A percentile compares a stretch with the other conserved stretches of the same genome.
These are phyloP conservation scores for Alsophila aescularia DNA, from an alignment of 2,888 invertebrate species.

Conservation along the genomic window DNA sequence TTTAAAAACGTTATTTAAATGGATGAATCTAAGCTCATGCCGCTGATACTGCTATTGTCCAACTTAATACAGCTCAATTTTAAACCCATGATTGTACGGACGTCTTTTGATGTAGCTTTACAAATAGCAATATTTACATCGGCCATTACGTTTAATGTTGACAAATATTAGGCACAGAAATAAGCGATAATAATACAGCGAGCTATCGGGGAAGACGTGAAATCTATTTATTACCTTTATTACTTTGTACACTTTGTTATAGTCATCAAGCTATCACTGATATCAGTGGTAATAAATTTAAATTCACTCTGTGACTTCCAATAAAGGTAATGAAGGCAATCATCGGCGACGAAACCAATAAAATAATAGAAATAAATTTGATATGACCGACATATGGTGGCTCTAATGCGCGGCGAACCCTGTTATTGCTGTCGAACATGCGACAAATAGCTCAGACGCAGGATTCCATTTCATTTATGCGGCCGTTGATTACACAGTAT, in stretches of 20 bases:
- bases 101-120: constrained; percentile 50
- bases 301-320: constrained; percentile 81
- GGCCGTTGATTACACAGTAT: constrained; percentile 81
- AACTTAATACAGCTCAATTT: constrained; percentile 70
- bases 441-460: constrained; percentile 78
- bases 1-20: constrained; percentile 85
- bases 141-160: constrained; percentile 28
- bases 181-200: constrained; percentile 43
- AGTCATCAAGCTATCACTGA: constrained; percentile 77
- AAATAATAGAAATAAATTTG: constrained; percentile 85
- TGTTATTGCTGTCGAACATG: constrained; percentile 84
- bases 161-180: constrained; percentile 31
- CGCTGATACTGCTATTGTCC: constrained; percentile 75
- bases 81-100: constrained; percentile 48
- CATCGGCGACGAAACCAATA: constrained; percentile 78
- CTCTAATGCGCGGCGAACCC: constrained; percentile 79
- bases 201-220: constrained; percentile 57
- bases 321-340: constrained; percentile 83
- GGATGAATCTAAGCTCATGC: constrained; percentile 82
- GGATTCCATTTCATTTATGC: constrained; percentile 76
- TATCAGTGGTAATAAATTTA: constrained; percentile 81
- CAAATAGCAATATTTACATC: constrained; percentile 31
- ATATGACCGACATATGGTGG: constrained; percentile 84
- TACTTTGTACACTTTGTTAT: constrained; percentile 78
- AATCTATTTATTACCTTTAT: constrained; percentile 78